Base-by-base conservation (phyloP, 2,888 invertebrate genomes). In the Mactromeris polynyma region DNA sequence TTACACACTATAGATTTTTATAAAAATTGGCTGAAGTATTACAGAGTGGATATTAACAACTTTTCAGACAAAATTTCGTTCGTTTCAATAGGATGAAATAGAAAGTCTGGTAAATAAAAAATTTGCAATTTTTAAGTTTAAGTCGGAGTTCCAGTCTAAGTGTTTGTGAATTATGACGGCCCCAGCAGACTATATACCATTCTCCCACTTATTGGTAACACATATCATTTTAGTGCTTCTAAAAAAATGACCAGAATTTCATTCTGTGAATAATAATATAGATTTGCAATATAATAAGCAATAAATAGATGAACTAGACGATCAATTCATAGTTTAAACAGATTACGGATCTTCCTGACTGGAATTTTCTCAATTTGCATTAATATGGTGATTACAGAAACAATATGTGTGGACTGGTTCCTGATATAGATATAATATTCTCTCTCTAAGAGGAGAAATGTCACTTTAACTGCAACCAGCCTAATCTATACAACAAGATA, bases 331-430 rank as follows among this genome's bases (percentile, higher is more conserved):
- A 73, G n/a, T 73, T 64, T 36, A 73, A 33, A 73, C 26, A 36
- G 31, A 33, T 17, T 73, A 7, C 33, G 26, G 36, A 73, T 73
- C 73, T 36, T 31, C 73, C 19, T 19, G 73, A 73, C 73, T 73
- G 17, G 33, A 33, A 73, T 19, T 73, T 73, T 73, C 73, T 33
- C 73, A 33, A 73, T 73, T 73, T 73, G 36, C 73, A 73, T 73
- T 36, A 33, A 73, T 73, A 73, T 33, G 73, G 36, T 73, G 73
- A 33, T 73, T 73, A 73, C 19, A 17, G 33, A 36, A 17, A 73
- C 73, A 73, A 64, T 26, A 11, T 26, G n/a, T 9, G n/a, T 26
- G 6, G 58, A 26, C 11, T 11, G 26, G 58, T 64, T 64, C 58
- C 26, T 0, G 0, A 46, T 26, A 26, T 26, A 64, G 26, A 64